Evolutionary conservation across 2,888 invertebrate species (phyloP).

Genomic region (Ceriagrion tenellum): DNA sequence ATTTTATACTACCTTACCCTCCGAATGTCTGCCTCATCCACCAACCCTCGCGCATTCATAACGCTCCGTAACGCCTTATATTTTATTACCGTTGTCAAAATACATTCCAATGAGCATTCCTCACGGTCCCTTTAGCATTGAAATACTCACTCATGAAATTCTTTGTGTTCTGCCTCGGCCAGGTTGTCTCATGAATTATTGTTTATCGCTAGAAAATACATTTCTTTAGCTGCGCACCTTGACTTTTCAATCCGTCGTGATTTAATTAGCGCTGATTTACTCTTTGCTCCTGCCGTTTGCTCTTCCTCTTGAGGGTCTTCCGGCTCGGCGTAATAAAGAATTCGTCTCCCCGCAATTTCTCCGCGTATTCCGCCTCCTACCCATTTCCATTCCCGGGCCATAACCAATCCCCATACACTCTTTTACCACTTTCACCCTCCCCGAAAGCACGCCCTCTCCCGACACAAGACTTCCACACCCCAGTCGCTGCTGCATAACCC

Average conservation of each 20-base stretch:
- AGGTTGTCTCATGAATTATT: background rate
- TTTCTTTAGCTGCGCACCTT: background rate
- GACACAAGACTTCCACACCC: no score
- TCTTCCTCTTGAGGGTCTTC: background rate
- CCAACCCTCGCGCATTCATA: background rate
- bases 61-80: background rate
- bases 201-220: background rate
- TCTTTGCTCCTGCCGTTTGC: background rate
- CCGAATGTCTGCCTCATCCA: background rate
- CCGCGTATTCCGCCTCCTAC: background rate
- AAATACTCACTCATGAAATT: background rate
- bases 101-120: background rate
- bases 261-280: constrained; percentile 8
- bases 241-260: background rate
- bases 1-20: background rate
- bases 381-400: background rate
- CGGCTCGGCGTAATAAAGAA: background rate
- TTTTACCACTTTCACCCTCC: background rate
- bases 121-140: background rate
- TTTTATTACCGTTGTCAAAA: background rate
- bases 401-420: no score
- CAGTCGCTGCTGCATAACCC: background rate
- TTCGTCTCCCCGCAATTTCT: background rate
- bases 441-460: no score
- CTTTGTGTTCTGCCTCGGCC: background rate